Conservation (phyloP, 2,113 vertebrate genomes). For the Calidris pugnax region DNA sequence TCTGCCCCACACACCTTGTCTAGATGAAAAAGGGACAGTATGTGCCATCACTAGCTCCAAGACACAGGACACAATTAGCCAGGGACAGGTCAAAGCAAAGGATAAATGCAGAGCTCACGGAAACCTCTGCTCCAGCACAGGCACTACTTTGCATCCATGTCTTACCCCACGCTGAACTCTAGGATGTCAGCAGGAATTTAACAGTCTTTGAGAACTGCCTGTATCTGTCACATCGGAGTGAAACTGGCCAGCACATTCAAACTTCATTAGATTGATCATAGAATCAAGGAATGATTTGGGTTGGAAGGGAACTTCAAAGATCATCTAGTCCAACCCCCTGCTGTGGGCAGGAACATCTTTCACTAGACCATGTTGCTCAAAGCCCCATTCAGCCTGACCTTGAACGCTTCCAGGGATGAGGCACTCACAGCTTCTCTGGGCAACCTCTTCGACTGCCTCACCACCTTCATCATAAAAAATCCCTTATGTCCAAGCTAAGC, state of each 20-base stretch:
- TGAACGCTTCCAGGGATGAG: neutral
- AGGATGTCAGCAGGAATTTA: neutral
- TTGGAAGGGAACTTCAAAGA: neutral
- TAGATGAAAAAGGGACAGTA: neutral
- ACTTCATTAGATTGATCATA: neutral
- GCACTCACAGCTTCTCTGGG: neutral
- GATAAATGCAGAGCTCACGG: neutral
- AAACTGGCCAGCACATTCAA: neutral
- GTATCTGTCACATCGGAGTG: fast-evolving
- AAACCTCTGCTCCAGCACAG: neutral
- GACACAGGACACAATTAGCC: too few relatives aligned
- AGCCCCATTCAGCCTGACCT: neutral
- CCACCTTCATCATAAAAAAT: neutral
- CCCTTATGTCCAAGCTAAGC: neutral
- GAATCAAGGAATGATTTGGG: neutral
- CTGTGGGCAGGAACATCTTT: neutral
- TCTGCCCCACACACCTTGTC: fast-evolving
- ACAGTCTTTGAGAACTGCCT: neutral
- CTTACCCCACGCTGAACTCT: neutral
- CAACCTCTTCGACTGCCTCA: neutral
- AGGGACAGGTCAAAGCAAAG: neutral
- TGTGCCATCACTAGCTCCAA: fast-evolving
- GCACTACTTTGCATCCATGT: fast-evolving
- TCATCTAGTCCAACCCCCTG: neutral
- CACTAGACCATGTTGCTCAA: neutral